Evolutionary conservation across 2,113 vertebrate genomes (phyloP).

Genomic region (Chauna torquata): DNA sequence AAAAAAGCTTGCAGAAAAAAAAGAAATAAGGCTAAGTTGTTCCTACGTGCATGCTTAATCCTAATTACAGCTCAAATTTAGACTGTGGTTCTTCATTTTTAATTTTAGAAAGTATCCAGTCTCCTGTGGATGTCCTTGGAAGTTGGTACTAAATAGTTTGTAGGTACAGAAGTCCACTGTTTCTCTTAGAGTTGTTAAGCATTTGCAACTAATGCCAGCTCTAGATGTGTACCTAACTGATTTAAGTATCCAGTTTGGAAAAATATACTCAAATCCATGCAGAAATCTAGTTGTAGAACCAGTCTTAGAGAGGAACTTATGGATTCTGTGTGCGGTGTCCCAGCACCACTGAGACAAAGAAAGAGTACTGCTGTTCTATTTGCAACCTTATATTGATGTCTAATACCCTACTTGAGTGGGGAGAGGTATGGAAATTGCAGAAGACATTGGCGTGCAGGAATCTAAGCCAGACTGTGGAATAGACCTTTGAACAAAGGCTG

Average conservation of each 20-base stretch:
- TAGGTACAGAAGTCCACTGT: not conserved
- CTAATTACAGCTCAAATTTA: not conserved
- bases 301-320: not conserved
- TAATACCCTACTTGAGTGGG: not conserved
- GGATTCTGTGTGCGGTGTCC: not conserved
- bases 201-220: not conserved
- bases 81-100: not conserved
- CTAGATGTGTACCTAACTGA: not conserved
- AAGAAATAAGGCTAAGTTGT: not conserved
- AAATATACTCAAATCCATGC: not conserved
- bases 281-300: not conserved
- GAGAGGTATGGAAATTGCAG: not conserved
- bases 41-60: not conserved
- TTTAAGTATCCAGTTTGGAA: not conserved
- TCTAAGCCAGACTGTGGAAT: not conserved
- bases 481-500: not conserved
- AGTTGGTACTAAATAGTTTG: not conserved
- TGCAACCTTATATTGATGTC: not conserved
- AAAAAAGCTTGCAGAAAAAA: not conserved
- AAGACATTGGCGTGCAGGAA: not conserved
- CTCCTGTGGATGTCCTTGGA: not conserved
- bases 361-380: not conserved
- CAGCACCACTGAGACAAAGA: not conserved
- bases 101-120: not conserved
- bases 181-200: not conserved